Conservation (phyloP, 2,113 vertebrate species). For the Lipophrys pholis region DNA sequence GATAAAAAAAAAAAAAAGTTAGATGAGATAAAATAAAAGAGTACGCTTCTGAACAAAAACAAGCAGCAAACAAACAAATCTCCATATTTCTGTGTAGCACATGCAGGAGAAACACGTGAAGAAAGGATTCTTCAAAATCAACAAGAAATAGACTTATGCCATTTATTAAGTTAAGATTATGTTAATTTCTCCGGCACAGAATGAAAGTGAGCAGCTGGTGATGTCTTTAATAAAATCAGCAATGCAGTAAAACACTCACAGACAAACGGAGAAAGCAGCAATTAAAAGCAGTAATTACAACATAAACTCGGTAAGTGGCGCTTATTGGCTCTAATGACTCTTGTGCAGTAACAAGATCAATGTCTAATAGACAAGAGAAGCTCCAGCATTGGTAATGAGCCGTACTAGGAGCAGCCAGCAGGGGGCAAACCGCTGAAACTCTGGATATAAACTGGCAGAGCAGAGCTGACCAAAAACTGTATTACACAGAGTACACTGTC, state of each 20-base stretch:
- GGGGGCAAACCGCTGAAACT: slow-evolving; percentile 48
- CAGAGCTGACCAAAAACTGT: neutral
- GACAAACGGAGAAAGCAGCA: neutral
- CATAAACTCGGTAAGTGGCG: slow-evolving; percentile 25
- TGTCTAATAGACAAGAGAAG: slow-evolving; percentile 9
- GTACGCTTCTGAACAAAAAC: too few relatives aligned
- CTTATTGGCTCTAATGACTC: slow-evolving; percentile 46
- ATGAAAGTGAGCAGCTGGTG: neutral
- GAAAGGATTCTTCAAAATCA: too few relatives aligned
- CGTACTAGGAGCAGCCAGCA: slow-evolving; percentile 52
- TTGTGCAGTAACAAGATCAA: slow-evolving; percentile 36
- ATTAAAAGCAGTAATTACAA: slow-evolving; percentile 43
- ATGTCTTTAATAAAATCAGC: neutral
- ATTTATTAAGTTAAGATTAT: neutral
- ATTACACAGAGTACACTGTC: too few relatives aligned
- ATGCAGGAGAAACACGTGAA: too few relatives aligned
- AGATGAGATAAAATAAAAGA: too few relatives aligned
- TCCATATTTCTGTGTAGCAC: too few relatives aligned
- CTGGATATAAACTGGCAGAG: slow-evolving; percentile 5
- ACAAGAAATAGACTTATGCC: neutral
- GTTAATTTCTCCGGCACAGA: neutral
- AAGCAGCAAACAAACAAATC: too few relatives aligned
- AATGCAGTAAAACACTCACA: neutral
- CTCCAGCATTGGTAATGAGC: neutral
- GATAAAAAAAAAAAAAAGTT: too few relatives aligned